A percentile compares a stretch with the other conserved stretches of the same genome.
Conservation (phyloP, 2,797 vertebrate species). For the Epinephelus coioides region DNA sequence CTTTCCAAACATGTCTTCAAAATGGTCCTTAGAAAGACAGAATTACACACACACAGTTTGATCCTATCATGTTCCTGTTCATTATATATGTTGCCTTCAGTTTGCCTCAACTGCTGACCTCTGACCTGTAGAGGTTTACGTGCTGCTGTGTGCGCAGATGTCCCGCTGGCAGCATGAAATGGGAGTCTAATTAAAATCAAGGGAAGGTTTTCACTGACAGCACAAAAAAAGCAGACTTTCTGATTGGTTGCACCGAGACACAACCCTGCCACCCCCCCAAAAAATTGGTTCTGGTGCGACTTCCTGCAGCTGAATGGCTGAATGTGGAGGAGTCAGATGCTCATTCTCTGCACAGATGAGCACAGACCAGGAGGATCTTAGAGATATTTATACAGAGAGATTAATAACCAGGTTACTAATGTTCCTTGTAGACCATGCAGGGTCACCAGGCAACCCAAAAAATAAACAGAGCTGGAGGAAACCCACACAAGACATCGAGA, state of each 20-base stretch:
- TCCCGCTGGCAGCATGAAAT: conserved; percentile 63
- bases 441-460: too few species aligned
- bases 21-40: not conserved
- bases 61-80: conserved; percentile 7
- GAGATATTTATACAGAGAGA: not conserved
- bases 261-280: not conserved
- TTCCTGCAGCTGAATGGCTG: not conserved
- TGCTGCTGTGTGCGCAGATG: conserved; percentile 45
- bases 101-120: conserved; percentile 48
- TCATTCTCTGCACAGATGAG: not conserved
- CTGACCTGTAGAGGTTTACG: conserved; percentile 44
- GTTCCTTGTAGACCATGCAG: not conserved
- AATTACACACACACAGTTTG: not conserved
- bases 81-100: conserved; percentile 3
- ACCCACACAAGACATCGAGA: not conserved
- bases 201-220: conserved; percentile 35
- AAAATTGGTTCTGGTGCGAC: not conserved
- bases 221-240: conserved; percentile 40
- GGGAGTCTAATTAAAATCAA: conserved; percentile 66
- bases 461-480: too few species aligned
- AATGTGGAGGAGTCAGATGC: not conserved
- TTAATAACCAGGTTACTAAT: not conserved
- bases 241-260: conserved; percentile 20
- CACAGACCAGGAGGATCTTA: not conserved
- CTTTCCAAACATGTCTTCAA: not conserved